Conservation (phyloP, 2,888 invertebrate species). For the Pantelozetes paolii region DNA sequence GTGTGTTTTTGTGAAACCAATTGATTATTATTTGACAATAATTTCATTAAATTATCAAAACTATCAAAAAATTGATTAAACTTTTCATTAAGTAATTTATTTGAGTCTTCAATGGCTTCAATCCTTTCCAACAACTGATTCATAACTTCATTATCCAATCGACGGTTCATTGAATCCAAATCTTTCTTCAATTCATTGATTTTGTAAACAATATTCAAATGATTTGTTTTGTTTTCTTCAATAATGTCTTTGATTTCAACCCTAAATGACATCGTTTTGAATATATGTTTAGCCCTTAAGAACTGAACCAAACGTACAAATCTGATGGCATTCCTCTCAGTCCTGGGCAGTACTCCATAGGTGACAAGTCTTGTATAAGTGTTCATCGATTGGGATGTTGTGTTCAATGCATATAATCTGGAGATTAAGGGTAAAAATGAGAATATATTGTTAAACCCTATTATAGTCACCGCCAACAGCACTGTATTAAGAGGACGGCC, state of each 20-base stretch:
- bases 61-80: too few species aligned
- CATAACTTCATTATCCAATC: background rate
- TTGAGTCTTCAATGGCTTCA: background rate
- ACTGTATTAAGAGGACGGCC: constrained; percentile 35
- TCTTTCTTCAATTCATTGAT: constrained; percentile 3
- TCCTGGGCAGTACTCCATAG: background rate
- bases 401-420: constrained; percentile 1
- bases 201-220: constrained; percentile 3
- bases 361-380: constrained; percentile 4
- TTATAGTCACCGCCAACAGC: constrained; percentile 26
- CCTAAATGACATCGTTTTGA: background rate
- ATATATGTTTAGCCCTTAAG: constrained; percentile 3
- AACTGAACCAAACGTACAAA: constrained; percentile 15
- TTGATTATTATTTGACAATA: too few species aligned
- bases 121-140: background rate
- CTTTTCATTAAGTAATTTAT: too few species aligned
- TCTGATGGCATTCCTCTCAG: constrained; percentile 8
- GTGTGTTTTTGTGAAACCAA: too few species aligned
- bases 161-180: background rate
- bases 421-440: background rate
- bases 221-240: constrained; percentile 2
- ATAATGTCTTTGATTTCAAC: background rate
- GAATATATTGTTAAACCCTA: background rate
- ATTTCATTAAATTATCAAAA: too few species aligned
- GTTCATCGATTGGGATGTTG: background rate